Base-by-base conservation (phyloP, 2,113 vertebrate genomes). In the Vimba vimba region DNA sequence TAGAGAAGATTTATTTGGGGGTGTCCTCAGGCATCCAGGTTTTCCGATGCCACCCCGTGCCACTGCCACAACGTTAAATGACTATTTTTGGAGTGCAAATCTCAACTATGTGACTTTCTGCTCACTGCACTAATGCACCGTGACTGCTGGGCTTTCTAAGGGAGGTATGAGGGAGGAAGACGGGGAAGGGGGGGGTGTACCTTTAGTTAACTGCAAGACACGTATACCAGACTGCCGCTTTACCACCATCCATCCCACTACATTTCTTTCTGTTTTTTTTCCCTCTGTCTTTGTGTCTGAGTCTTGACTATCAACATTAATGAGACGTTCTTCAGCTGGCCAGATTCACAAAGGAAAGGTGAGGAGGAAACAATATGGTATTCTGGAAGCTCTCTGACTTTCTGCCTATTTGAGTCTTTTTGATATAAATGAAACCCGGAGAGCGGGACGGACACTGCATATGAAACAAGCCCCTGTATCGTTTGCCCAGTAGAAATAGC, bases 361-460 rank as follows among this genome's bases (percentile, higher is more conserved):
- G 92, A 91, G 88, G 60, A 82, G 83, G 81, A 81, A 81, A 78
- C 84, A 85, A 91, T 93, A 90, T 88, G 79, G 91, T 91, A 92
- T 91, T 91, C 90, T 92, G 89, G 90, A 93, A 87, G 89, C 91
- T 91, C 91, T 92, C 84, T 90, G 92, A 92, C 92, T 92, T 89
- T 91, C 90, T 84, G 87, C 92, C 91, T 91, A 83, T 91, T 92
- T 87, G 86, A 92, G 89, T 92, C 91, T 92, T 94, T 94, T 93
- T 93, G 91, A 95, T 94, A 91, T 94, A 90, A 93, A 91, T 93
- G 90, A 94, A 94, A 91, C 90, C 88, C 91, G 78, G 90, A 89
- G 89, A 88, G 86, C 85, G 76, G 87, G 90, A 90, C 78, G 89
- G 90, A 92, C 88, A 68, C 87, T 86, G 91, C 91, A 93, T 93